Base-by-base conservation (phyloP, 1,140 invertebrate genomes). In the Drosophila lini region DNA sequence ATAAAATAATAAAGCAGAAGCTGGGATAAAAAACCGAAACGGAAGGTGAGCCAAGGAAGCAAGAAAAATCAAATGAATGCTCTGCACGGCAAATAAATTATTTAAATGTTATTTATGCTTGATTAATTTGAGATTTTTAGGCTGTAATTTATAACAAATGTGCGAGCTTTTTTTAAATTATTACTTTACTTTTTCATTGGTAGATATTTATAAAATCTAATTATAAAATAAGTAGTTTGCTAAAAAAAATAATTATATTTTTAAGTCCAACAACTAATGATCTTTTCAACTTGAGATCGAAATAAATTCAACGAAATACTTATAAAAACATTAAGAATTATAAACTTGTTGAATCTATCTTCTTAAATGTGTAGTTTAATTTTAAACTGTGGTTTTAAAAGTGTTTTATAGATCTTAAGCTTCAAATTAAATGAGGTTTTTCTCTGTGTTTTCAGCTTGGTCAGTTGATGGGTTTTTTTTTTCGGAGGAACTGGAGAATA, bases 41-140 rank as follows among this genome's bases (percentile, higher is more conserved):
- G 83, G 83, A 88, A 86, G 83, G 80, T 83, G 62, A 83, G 80
- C 58, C 67, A 83, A 83, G 76, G 80, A 83, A 83, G 82, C 71
- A 78, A 86, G 64, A 58, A 86, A 86, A 86, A 86, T 86, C 83
- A 88, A 86, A 83, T 88, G 82, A 59, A 52, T 58, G 68, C 34
- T 73, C 53, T 64, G 40, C 55, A 64, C 50, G 32, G 50, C 5
- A 53, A 53, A 53, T 32, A 53, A 53, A 36, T 34, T 22, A 53
- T 22, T 53, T 36, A 15, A 53, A 22, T 9, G 5, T 22, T 53
- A 15, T 10, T 19, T 19, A 3, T 13, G 7, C 6, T 34, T 5
- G 4, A 13, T 36, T 36, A 34, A 22, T 9, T 53, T 5, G 4
- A 5, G 6, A 34, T 15, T 22, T 16, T 50, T 4, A 7, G 9